These are phyloP conservation scores for Taurulus bubalis DNA, from an alignment of 2,113 vertebrate species.

Conservation along the genomic window DNA sequence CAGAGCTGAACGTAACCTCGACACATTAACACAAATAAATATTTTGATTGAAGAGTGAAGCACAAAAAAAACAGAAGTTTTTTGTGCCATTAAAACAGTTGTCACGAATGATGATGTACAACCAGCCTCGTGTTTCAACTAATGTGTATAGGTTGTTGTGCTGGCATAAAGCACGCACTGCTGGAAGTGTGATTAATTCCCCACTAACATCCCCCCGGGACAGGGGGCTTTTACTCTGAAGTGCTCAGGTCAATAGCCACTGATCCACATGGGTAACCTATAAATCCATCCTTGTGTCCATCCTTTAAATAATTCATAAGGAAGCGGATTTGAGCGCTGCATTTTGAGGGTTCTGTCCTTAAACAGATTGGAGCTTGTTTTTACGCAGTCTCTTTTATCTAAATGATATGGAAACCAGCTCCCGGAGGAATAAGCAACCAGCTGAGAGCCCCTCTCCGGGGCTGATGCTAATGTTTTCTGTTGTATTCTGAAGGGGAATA, in stretches of 20 bases:
- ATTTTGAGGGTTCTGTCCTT: constrained; percentile 28
- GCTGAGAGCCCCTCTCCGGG: constrained; percentile 36
- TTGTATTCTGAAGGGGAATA: constrained; percentile 40
- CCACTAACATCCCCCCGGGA: constrained; percentile 38
- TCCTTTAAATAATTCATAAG: constrained; percentile 62
- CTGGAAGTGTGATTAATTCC: constrained; percentile 59
- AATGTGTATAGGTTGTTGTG: constrained; percentile 6
- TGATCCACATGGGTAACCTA: constrained; percentile 47
- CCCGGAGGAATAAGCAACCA: constrained; percentile 50
- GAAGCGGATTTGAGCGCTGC: constrained; percentile 13
- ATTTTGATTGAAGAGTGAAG: neutral
- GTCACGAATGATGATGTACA: constrained; percentile 24
- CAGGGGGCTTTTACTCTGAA: constrained; percentile 46
- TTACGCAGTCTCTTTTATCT: constrained; percentile 62
- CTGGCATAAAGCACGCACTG: constrained; percentile 15
- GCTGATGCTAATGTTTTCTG: constrained; percentile 25
- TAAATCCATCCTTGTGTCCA: constrained; percentile 54
- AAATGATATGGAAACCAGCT: constrained; percentile 51
- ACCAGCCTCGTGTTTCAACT: neutral
- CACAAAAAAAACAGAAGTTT: neutral
- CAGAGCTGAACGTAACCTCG: neutral
- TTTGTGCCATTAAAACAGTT: neutral
- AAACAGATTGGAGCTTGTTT: constrained; percentile 51
- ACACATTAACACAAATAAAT: neutral
- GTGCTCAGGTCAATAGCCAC: constrained; percentile 58